A percentile compares a stretch with the other conserved stretches of the same genome.
These are phyloP conservation scores for Nematostella vectensis DNA, from an alignment of 92 coral and sea anemone genomes.

Conservation along the genomic window DNA sequence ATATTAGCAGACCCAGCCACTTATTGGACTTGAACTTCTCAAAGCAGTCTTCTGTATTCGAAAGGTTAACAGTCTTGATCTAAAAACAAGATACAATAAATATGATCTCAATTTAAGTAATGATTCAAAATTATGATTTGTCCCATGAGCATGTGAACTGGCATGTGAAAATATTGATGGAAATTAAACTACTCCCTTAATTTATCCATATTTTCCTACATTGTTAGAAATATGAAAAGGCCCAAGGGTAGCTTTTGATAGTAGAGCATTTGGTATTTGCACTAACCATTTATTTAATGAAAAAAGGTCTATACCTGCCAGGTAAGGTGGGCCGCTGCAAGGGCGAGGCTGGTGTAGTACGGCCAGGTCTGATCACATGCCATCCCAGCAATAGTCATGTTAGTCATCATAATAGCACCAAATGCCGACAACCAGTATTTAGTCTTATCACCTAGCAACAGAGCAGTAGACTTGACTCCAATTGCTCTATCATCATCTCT, in stretches of 20 bases:
- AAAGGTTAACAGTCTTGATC: conserved; percentile 62
- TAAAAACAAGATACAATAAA: conserved; percentile 12
- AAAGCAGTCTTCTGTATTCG: conserved; percentile 63
- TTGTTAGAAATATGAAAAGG: no score
- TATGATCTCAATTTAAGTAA: no score
- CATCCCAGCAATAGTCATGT: conserved; percentile 64
- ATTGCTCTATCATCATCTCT: conserved; percentile 67
- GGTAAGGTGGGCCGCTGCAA: conserved; percentile 68
- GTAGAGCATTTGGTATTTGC: no score
- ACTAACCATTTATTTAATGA: no score
- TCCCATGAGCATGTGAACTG: no score
- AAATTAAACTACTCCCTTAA: no score
- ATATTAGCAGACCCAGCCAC: conserved; percentile 78
- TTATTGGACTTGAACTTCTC: conserved; percentile 84
- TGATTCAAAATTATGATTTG: no score
- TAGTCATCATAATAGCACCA: conserved; percentile 55
- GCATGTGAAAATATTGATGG: no score
- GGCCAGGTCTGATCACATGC: conserved; percentile 90
- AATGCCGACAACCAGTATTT: conserved; percentile 73
- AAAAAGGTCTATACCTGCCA: no score
- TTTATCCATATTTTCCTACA: no score
- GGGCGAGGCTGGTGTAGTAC: conserved; percentile 51
- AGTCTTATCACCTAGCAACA: conserved; percentile 75
- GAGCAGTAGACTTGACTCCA: conserved; percentile 93
- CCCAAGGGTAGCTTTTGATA: no score